Percentiles rank a stretch among this genome's conserved stretches.
phyloP scores from a whole-genome alignment of 2,113 vertebrate genomes.

The Alligator sinensis region DNA sequence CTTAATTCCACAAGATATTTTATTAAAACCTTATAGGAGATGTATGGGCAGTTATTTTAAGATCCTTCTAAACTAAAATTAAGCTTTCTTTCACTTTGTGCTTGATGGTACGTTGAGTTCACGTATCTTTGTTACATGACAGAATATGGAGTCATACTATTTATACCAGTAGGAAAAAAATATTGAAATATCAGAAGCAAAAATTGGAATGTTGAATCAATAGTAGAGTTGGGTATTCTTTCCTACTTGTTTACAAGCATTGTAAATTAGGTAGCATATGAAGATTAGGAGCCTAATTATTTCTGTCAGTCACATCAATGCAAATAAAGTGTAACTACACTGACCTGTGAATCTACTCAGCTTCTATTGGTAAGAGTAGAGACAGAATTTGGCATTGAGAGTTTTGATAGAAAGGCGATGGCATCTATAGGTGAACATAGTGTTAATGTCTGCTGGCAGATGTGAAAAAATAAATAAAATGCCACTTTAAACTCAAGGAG shows the following conservation, averaged over 20 bases:
- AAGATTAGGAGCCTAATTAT: neutral
- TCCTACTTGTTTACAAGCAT: neutral
- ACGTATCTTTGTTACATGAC: rapidly evolving
- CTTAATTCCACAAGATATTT: neutral
- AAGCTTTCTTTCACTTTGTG: neutral
- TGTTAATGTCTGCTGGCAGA: too few species aligned
- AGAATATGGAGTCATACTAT: neutral
- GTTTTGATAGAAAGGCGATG: neutral
- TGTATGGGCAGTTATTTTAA: neutral
- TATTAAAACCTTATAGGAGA: neutral
- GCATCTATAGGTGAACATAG: neutral
- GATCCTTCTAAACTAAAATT: neutral
- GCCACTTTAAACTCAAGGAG: too few species aligned
- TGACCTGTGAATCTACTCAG: neutral
- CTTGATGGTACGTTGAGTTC: neutral
- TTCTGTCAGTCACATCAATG: neutral
- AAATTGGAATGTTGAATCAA: rapidly evolving
- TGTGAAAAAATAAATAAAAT: too few species aligned
- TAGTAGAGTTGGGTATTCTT: neutral
- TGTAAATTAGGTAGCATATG: neutral
- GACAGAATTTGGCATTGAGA: neutral
- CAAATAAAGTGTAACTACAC: neutral
- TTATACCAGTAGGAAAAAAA: neutral
- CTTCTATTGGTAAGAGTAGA: neutral
- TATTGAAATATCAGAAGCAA: neutral